Evolutionary conservation across 2,888 invertebrate genomes (phyloP).

Genomic region (Thumatha senex): DNA sequence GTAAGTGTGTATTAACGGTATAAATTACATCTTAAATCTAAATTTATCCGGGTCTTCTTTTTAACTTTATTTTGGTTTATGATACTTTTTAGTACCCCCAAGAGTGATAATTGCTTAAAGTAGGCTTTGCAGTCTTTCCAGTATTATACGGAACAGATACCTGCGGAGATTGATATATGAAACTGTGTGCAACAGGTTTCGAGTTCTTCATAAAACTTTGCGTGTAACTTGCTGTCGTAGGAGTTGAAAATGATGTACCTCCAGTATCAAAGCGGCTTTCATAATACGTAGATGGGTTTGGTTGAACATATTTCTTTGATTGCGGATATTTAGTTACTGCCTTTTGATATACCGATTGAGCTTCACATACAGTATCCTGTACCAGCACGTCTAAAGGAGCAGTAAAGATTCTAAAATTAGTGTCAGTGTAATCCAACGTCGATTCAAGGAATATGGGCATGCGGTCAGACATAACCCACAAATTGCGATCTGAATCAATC

Average conservation of each 20-base stretch:
- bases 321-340: slow-evolving; percentile 10
- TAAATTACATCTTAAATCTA: background rate
- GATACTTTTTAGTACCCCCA: slow-evolving; percentile 50
- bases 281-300: slow-evolving; percentile 10
- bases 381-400: slow-evolving; percentile 87
- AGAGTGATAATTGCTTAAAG: slow-evolving; percentile 21
- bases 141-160: no score
- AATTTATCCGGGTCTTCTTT: background rate
- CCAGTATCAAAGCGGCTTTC: background rate
- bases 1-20: background rate
- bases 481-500: slow-evolving; percentile 86
- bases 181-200: no score
- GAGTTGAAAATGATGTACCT: slow-evolving; percentile 24
- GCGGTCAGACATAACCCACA: slow-evolving; percentile 92
- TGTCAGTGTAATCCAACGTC: slow-evolving; percentile 88
- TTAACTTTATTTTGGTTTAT: no score
- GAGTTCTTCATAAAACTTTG: no score
- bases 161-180: no score
- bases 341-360: slow-evolving; percentile 30
- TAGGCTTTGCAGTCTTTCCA: no score
- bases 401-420: slow-evolving; percentile 90
- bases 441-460: slow-evolving; percentile 91
- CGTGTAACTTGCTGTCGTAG: slow-evolving; percentile 22
- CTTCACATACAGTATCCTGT: slow-evolving; percentile 89
- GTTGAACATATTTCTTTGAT: slow-evolving; percentile 20